These are phyloP conservation scores for Agrilus biguttatus DNA, from an alignment of 2,888 invertebrate species.

Conservation along the genomic window DNA sequence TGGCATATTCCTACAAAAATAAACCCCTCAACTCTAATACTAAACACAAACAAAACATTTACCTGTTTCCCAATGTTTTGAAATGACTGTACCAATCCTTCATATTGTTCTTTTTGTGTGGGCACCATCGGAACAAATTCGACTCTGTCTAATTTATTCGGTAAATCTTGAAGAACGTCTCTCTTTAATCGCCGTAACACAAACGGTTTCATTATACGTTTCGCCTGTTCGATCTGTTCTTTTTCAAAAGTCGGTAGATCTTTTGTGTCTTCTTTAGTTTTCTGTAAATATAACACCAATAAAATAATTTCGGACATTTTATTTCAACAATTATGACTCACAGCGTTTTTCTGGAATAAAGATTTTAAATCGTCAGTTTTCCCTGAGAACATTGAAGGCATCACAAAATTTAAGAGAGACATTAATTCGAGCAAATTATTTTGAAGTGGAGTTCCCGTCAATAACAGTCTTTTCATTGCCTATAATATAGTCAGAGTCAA, in stretches of 20 bases:
- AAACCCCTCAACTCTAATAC: background rate
- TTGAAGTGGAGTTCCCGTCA: conserved; percentile 93
- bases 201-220: conserved; percentile 92
- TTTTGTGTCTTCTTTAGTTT: conserved; percentile 39
- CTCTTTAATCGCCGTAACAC: conserved; percentile 75
- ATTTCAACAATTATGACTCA: conserved; percentile 24
- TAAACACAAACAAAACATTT: conserved; percentile 12
- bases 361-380: conserved; percentile 78
- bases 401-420: conserved; percentile 88
- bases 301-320: background rate
- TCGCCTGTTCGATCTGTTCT: conserved; percentile 83
- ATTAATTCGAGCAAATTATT: conserved; percentile 92
- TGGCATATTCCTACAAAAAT: conserved; percentile 24
- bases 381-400: conserved; percentile 87
- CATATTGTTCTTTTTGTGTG: conserved; percentile 62
- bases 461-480: conserved; percentile 71
- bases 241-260: conserved; percentile 69
- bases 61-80: conserved; percentile 46
- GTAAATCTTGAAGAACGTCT: conserved; percentile 76
- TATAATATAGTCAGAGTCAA: conserved; percentile 22
- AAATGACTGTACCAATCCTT: conserved; percentile 53
- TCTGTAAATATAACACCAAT: conserved; percentile 25
- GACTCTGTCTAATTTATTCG: conserved; percentile 62
- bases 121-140: conserved; percentile 53
- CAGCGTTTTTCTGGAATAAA: conserved; percentile 66